Evolutionary conservation across 2,113 vertebrate species (phyloP), one percentile per base, ranked within the genome.

Genomic region (Sylvia atricapilla): DNA sequence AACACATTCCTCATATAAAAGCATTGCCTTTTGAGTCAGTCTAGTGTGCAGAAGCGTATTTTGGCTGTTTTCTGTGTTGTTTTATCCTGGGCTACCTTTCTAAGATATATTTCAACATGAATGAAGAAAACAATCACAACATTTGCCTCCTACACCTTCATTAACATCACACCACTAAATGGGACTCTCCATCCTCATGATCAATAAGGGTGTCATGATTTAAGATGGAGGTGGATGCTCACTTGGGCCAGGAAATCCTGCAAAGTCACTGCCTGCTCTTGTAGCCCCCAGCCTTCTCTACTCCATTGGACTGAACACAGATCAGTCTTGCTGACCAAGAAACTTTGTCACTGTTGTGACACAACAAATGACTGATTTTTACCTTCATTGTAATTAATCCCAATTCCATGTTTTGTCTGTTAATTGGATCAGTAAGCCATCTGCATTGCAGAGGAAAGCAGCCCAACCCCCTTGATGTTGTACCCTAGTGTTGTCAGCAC

Each of bases 61-160:
- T 77, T 70, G 78, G 35, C 63, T n/a, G 13, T 39, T 70, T 90
- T 76, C 62, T 50, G 10, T 56, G 77, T 68, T n/a, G 8, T 77
- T 94, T 93, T 76, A 87, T 53, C 33, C 49, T 39, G 72, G 52
- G 28, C 53, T 47, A 31, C 35, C 50, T 63, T 90, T 55, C 75
- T 19, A 47, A 93, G 47, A 25, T 46, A 5, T 53, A 84, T 74
- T 90, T 90, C 72, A 70, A 74, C 30, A 13, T 6, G 41, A 81
- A 79, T 7, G 52, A 92, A 86, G 35, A 86, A 86, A 96, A 79
- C 44, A 92, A 56, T 91, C 88, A 70, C 13, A 90, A 46, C 50
- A 31, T 87, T 95, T 76, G 21, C 63, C 62, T 91, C 53, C 66
- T 90, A 39, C 46, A 79, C 87, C 74, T 93, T 96, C 84, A 87